A percentile compares a stretch with the other conserved stretches of the same genome.
Conservation (phyloP, 2,888 invertebrate species). For the Exephanes ischioxanthus region DNA sequence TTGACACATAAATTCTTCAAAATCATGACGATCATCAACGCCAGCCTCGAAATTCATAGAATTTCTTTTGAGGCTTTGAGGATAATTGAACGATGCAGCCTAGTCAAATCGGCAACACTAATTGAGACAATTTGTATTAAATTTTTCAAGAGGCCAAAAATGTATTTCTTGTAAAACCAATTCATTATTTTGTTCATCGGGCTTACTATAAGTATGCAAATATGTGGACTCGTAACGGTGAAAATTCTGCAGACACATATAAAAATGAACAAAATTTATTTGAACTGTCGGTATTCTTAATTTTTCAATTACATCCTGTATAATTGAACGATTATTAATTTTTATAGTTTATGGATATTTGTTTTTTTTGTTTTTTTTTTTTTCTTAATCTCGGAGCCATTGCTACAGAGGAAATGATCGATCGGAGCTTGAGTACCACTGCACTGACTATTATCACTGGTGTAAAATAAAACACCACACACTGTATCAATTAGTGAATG, state of each 20-base stretch:
- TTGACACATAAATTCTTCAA: slow-evolving; percentile 17
- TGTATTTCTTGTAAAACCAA: not conserved
- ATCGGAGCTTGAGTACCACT: slow-evolving; percentile 77
- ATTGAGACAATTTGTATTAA: not conserved
- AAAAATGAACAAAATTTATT: not conserved
- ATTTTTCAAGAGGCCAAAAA: not conserved
- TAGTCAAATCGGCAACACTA: not conserved
- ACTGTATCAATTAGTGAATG: slow-evolving; percentile 83
- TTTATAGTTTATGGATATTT: not conserved
- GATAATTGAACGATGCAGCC: not conserved
- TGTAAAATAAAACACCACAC: slow-evolving; percentile 80
- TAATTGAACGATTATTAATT: not conserved
- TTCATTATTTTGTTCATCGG: not conserved
- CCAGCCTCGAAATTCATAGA: not conserved
- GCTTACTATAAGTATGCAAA: not conserved
- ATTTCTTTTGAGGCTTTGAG: not conserved
- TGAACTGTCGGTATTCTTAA: not conserved
- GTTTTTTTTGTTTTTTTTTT: not conserved
- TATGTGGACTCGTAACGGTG: no score
- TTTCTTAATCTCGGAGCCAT: not conserved
- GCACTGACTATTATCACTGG: slow-evolving; percentile 61
- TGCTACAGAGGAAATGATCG: slow-evolving; percentile 8
- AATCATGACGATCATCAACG: slow-evolving; percentile 13
- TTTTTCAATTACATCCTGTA: not conserved
- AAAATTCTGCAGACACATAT: not conserved